Conservation (phyloP, 2,113 vertebrate genomes). For the Perca flavescens region DNA sequence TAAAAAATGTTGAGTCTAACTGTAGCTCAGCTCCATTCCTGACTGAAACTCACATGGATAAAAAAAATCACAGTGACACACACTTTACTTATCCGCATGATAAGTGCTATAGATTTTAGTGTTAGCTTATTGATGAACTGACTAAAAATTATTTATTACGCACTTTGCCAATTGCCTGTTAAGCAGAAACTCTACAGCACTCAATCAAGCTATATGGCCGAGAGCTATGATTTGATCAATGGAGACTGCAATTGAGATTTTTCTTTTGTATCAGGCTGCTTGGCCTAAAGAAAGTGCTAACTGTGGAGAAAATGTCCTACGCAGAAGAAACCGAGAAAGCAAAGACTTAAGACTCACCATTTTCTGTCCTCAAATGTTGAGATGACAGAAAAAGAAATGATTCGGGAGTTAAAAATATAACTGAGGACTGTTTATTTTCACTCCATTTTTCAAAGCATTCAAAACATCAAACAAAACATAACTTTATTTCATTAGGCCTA, state of each 20-base stretch:
- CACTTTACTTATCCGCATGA: conserved; percentile 62
- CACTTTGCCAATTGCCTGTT: conserved; percentile 73
- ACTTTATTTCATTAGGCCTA: not conserved
- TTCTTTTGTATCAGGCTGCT: conserved; percentile 27
- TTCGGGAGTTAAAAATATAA: not conserved
- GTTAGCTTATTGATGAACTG: conserved; percentile 75
- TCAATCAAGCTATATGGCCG: conserved; percentile 60
- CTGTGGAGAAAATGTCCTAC: conserved; percentile 26
- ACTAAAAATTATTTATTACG: conserved; percentile 77
- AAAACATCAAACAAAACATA: not conserved
- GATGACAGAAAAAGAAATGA: conserved; percentile 8
- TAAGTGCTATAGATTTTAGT: conserved; percentile 76
- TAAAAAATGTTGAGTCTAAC: conserved; percentile 34
- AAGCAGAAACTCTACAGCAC: conserved; percentile 70
- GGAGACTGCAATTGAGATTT: conserved; percentile 44
- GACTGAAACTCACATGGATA: conserved; percentile 40
- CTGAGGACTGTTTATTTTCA: not conserved
- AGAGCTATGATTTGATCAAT: conserved; percentile 75
- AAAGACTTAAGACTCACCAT: conserved; percentile 11
- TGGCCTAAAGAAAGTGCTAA: conserved; percentile 32
- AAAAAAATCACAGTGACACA: conserved; percentile 60
- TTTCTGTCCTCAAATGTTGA: not conserved
- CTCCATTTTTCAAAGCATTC: conserved; percentile 1
- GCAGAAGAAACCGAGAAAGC: conserved; percentile 14
- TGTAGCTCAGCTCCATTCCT: conserved; percentile 33